Evolutionary conservation across 1,140 invertebrate genomes (phyloP).

Genomic region (Plutomurus gul): DNA sequence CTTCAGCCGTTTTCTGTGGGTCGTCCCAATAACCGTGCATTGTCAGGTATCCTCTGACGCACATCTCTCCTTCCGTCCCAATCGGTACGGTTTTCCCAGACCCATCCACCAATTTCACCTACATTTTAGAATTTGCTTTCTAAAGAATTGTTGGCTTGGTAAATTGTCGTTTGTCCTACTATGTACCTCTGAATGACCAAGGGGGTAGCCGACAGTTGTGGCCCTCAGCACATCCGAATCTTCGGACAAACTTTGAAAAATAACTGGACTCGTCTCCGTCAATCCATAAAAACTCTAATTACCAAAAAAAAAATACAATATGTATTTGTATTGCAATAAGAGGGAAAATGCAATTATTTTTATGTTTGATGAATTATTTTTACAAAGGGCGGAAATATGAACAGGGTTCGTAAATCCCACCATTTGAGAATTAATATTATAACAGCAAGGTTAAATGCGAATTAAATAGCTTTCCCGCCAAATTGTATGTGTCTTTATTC

Average conservation of each 20-base stretch:
- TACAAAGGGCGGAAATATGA: too few relatives aligned
- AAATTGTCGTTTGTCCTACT: too few relatives aligned
- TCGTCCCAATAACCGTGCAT: constrained; percentile 68
- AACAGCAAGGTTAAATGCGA: too few relatives aligned
- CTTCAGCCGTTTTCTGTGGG: constrained; percentile 63
- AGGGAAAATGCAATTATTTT: too few relatives aligned
- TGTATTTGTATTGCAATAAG: neutral
- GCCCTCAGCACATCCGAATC: constrained; percentile 36
- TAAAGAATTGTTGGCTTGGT: too few relatives aligned
- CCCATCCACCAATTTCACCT: constrained; percentile 43
- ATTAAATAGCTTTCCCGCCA: too few relatives aligned
- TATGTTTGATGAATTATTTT: too few relatives aligned
- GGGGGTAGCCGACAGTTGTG: constrained; percentile 47
- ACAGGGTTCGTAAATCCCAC: too few relatives aligned
- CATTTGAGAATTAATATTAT: too few relatives aligned
- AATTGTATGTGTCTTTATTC: too few relatives aligned
- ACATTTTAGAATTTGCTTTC: too few relatives aligned
- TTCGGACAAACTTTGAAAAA: constrained; percentile 35
- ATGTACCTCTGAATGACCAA: constrained; percentile 33
- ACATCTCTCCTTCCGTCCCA: constrained; percentile 62
- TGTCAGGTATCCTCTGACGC: constrained; percentile 63
- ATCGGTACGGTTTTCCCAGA: constrained; percentile 37
- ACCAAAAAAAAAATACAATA: neutral
- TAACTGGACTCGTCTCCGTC: constrained; percentile 42
- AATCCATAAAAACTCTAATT: constrained; percentile 43